Conservation (phyloP, 64 coral and sea anemone species). For the Platygyra sinensis region DNA sequence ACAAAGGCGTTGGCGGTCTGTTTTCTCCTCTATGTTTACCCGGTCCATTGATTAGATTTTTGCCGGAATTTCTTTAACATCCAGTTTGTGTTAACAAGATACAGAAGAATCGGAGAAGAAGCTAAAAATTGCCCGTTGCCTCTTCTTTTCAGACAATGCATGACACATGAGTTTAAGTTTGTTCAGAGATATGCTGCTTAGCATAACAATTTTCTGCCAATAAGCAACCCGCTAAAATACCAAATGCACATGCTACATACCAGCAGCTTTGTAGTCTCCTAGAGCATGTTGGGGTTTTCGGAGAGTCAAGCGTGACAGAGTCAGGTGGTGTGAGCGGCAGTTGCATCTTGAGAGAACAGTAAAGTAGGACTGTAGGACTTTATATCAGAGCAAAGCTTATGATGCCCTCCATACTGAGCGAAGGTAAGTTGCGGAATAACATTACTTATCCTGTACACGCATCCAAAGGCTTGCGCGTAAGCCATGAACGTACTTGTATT, state of each 20-base stretch:
- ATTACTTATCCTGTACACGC: neutral
- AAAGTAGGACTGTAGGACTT: neutral
- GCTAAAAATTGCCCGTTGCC: too few relatives aligned
- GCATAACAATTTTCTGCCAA: neutral
- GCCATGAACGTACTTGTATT: too few relatives aligned
- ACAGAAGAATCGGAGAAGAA: too few relatives aligned
- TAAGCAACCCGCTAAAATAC: conserved; percentile 14
- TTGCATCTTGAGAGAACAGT: neutral
- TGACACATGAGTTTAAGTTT: too few relatives aligned
- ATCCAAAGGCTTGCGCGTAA: neutral
- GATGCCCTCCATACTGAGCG: conserved; percentile 54
- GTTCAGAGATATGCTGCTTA: too few relatives aligned
- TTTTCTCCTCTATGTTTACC: too few relatives aligned
- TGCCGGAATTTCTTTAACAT: too few relatives aligned
- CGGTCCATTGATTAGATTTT: too few relatives aligned
- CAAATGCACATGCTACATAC: conserved; percentile 18
- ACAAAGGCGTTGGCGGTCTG: too few relatives aligned
- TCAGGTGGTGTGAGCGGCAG: neutral
- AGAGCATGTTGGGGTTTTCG: conserved; percentile 11
- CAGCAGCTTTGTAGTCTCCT: neutral
- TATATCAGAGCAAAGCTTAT: neutral
- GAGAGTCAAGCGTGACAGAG: neutral
- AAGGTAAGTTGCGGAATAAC: conserved; percentile 25
- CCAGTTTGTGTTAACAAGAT: too few relatives aligned
- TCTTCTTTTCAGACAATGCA: too few relatives aligned